Percentiles rank a stretch among this genome's conserved stretches.
These are phyloP conservation scores for Neoascia interrupta DNA, from an alignment of 2,888 invertebrate species.

Conservation along the genomic window DNA sequence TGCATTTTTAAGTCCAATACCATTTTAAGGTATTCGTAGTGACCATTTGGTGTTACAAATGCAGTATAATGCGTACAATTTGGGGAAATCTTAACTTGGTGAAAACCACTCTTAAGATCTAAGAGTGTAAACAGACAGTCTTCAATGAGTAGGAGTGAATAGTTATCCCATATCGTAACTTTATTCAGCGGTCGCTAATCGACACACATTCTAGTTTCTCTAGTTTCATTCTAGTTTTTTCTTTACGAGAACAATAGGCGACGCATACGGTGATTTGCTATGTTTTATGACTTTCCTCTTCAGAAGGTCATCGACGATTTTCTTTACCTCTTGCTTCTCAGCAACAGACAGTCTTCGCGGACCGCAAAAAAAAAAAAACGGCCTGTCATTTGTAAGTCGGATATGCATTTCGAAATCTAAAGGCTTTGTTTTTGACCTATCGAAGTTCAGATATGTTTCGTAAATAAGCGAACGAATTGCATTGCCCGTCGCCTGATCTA, in stretches of 20 bases:
- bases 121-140: neutral
- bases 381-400: no score
- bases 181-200: neutral
- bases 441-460: no score
- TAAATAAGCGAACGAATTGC: no score
- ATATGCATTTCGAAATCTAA: constrained; percentile 4
- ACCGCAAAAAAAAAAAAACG: constrained; percentile 3
- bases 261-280: constrained; percentile 14
- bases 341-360: constrained; percentile 14
- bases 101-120: neutral
- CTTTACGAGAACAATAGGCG: constrained; percentile 5
- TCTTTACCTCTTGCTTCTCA: neutral
- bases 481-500: no score
- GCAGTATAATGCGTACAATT: neutral
- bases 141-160: neutral
- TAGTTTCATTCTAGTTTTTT: constrained; percentile 10
- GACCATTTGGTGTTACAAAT: neutral
- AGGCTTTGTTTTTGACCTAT: neutral
- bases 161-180: neutral
- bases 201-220: neutral
- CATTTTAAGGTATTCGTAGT: neutral
- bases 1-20: constrained; percentile 7
- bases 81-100: constrained; percentile 1
- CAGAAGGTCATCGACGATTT: constrained; percentile 5
- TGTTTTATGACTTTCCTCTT: neutral